Conservation (phyloP, 2,797 vertebrate genomes). For the Hozukius guyotensis region DNA sequence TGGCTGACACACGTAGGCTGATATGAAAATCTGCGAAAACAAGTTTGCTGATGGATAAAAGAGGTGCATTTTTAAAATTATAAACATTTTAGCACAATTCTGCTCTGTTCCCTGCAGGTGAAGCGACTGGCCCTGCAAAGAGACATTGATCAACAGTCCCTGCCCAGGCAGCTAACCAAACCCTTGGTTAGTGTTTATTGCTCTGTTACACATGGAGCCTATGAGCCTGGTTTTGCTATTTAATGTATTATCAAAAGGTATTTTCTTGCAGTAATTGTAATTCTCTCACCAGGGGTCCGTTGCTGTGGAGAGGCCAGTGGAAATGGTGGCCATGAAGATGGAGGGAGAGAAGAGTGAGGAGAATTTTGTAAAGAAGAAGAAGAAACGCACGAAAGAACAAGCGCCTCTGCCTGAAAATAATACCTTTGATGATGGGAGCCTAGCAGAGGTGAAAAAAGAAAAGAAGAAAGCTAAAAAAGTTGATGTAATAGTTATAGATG, state of each 20-base stretch:
- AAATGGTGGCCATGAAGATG: slow-evolving; percentile 19
- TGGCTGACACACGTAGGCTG: not conserved
- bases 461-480: slow-evolving; percentile 35
- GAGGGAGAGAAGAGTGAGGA: slow-evolving; percentile 9
- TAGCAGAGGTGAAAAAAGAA: slow-evolving; percentile 10
- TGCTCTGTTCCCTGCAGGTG: slow-evolving; percentile 61
- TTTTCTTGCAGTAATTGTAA: not conserved
- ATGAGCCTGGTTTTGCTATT: not conserved
- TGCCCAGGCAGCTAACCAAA: slow-evolving; percentile 38
- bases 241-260: too few species aligned
- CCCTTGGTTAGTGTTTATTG: slow-evolving; percentile 45
- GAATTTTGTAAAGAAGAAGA: slow-evolving; percentile 46
- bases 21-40: not conserved
- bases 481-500: not conserved
- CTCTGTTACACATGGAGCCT: not conserved
- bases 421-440: not conserved
- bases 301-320: not conserved
- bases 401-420: not conserved
- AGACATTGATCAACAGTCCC: slow-evolving; percentile 86
- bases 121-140: slow-evolving; percentile 84
- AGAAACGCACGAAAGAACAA: slow-evolving; percentile 46
- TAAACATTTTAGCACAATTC: not conserved
- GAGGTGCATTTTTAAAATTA: not conserved
- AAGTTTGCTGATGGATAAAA: not conserved
- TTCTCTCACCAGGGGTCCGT: not conserved